phyloP scores from a whole-genome alignment of 2,888 invertebrate species.

The Eupithecia tripunctaria region DNA sequence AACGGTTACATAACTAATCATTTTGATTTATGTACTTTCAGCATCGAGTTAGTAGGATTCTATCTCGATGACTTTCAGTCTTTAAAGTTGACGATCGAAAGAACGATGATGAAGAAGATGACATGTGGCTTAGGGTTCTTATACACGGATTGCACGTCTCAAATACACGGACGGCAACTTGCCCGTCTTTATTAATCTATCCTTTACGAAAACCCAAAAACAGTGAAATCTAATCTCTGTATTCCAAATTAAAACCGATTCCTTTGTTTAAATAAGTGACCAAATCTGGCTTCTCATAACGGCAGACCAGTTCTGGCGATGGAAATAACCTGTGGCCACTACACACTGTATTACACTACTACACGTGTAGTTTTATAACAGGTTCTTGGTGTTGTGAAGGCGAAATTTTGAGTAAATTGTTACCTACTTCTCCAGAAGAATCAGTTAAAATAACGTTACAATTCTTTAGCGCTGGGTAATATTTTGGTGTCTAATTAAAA shows the following conservation, averaged over 20 bases:
- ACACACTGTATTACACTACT: constrained; percentile 25
- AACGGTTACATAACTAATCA: not conserved
- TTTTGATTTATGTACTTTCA: not conserved
- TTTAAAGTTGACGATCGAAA: not conserved
- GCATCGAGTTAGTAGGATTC: too few relatives aligned
- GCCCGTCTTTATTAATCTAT: too few relatives aligned
- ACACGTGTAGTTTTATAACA: constrained; percentile 44
- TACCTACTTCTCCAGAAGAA: not conserved
- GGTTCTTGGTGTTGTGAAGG: constrained; percentile 23
- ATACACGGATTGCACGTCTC: too few relatives aligned
- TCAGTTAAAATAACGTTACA: not conserved
- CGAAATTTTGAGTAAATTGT: not conserved
- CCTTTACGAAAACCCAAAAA: not conserved
- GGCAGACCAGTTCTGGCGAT: constrained; percentile 33
- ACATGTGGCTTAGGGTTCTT: not conserved
- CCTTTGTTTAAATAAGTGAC: constrained; percentile 19
- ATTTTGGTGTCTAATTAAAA: too few relatives aligned
- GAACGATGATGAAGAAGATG: not conserved
- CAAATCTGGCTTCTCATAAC: constrained; percentile 21
- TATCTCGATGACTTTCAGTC: too few relatives aligned
- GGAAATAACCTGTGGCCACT: constrained; percentile 10
- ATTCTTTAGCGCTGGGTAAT: not conserved
- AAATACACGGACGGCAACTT: too few relatives aligned
- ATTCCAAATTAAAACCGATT: constrained; percentile 2
- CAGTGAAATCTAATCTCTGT: not conserved